Base-by-base conservation (phyloP, 2,797 vertebrate species). In the Morelia viridis region DNA sequence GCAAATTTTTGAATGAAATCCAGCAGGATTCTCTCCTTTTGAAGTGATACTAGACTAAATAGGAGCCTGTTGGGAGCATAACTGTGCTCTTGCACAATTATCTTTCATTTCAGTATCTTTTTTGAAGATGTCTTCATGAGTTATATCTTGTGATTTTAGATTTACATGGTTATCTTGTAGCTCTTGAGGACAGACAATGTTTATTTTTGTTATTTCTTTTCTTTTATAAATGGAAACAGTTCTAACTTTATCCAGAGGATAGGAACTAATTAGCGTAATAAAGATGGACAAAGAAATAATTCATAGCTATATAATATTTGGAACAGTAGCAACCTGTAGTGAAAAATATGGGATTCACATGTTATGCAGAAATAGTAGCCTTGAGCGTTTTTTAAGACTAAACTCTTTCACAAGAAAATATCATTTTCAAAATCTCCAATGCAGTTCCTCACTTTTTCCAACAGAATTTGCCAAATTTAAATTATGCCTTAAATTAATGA, bases 401-500 rank as follows among this genome's bases (percentile, higher is more conserved):
- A 19, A 10, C 60, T 92, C 53, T 89, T 11, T 50, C 53, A 53
- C 61, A 85, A 61, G 22, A 85, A 91, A 91, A 91, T 58, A 61
- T 13, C 31, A 57, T 89, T 41, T 9, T 93, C 50, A 5, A n/a
- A 26, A 11, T 0, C 65, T 41, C 35, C 89, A 91, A 57, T 90
- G 22, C n/a, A 80, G 24, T 80, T 87, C 91, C 7, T 92, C 92
- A 80, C 89, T 88, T 2, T 89, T 17, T 93, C 19, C 50, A 80
- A 1, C 31, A 15, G 31, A 2, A 58, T 56, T 92, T 91, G 93
- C 83, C 65, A 92, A n/a, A 89, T 92, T 93, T 71, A 89, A 84
- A 92, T 91, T 58, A 58, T 87, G 76, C 1, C 88, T 93, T 92
- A 87, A 90, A 50, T 93, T 93, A 93, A 91, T 65, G n/a, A 90